Evolutionary conservation across 2,888 invertebrate species (phyloP).

Genomic region (Pteria penguin): DNA sequence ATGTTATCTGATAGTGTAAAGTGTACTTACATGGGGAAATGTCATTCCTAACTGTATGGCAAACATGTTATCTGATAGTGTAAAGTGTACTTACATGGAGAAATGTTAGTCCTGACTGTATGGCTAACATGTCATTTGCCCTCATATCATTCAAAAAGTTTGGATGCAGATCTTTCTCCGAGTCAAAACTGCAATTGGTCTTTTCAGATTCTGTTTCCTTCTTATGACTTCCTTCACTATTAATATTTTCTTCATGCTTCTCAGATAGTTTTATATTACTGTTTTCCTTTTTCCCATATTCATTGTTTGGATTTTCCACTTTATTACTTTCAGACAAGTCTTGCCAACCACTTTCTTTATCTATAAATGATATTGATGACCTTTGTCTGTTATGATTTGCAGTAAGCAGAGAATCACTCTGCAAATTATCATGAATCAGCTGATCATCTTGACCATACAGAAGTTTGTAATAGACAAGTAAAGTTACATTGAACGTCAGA

Average conservation of each 20-base stretch:
- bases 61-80: too few relatives aligned
- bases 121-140: background rate
- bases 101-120: slow-evolving; percentile 12
- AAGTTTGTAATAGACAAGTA: slow-evolving; percentile 58
- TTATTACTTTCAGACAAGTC: too few relatives aligned
- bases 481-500: slow-evolving; percentile 61
- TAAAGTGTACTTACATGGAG: slow-evolving; percentile 40
- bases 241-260: background rate
- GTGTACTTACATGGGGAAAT: too few relatives aligned
- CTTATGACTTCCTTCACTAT: too few relatives aligned
- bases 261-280: background rate
- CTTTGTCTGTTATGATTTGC: background rate
- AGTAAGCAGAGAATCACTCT: slow-evolving; percentile 3
- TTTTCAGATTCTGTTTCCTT: background rate
- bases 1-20: too few relatives aligned
- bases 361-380: too few relatives aligned
- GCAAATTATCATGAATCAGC: background rate
- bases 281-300: background rate
- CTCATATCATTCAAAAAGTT: too few relatives aligned
- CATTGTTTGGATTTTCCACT: background rate
- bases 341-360: too few relatives aligned
- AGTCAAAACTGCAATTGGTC: too few relatives aligned
- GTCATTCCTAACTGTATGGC: too few relatives aligned
- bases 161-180: too few relatives aligned
- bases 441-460: slow-evolving; percentile 46